Evolutionary conservation across 2,797 vertebrate species (phyloP).

Genomic region (Pangasius mekongensis): DNA sequence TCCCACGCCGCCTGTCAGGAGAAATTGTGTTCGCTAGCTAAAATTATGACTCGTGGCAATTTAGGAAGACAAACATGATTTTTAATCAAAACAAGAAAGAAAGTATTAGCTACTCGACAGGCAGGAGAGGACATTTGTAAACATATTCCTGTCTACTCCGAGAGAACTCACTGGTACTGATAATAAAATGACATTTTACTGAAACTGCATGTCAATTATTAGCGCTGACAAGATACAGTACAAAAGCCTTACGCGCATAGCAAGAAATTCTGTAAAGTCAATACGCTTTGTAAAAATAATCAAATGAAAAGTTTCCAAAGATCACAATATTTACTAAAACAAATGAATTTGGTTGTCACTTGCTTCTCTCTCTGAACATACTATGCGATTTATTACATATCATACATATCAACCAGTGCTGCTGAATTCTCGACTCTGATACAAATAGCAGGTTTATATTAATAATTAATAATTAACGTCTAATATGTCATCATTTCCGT

Average conservation of each 20-base stretch:
- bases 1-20: background rate
- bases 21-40: background rate
- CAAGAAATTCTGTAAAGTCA: background rate
- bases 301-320: too few species aligned
- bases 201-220: background rate
- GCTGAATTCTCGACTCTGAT: background rate
- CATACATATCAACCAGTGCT: background rate
- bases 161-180: background rate
- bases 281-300: too few species aligned
- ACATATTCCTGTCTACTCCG: background rate
- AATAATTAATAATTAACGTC: too few species aligned
- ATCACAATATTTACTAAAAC: background rate
- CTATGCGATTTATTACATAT: background rate
- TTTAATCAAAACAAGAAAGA: background rate
- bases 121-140: background rate
- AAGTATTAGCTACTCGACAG: background rate
- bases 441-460: too few species aligned
- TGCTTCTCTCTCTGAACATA: background rate
- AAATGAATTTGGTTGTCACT: background rate
- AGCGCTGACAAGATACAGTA: too few species aligned
- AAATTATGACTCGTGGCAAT: background rate
- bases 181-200: background rate
- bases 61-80: background rate
- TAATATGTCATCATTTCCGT: background rate
- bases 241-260: background rate